Evolutionary conservation across 2,888 invertebrate species (phyloP), one percentile per base, ranked within the genome.

Genomic region (Eremobia ochroleuca): DNA sequence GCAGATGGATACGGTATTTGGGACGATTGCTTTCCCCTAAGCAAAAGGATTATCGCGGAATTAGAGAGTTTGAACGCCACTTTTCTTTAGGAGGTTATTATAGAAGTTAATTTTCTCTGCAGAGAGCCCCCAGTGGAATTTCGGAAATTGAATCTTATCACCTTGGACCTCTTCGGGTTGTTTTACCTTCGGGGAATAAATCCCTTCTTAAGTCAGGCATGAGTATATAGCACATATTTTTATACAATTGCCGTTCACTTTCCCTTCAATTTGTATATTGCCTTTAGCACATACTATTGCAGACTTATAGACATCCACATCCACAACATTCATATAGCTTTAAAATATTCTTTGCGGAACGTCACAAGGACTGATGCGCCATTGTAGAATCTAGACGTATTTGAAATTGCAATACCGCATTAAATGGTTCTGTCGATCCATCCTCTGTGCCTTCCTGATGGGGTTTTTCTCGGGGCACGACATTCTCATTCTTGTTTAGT

Each of bases 1-100:
- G 31, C 46, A 59, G 52, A 62, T 78, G 43, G 52, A 46, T 55
- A 43, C 21, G 69, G 43, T 34, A 62, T 52, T 66, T 55, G 31
- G n/a, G 31, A 31, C 4, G 25, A 13, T 18, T 55, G 28, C 49
- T 67, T 49, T 25, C 9, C 25, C 31, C 31, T 15, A 67, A 67
- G 25, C 25, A 52, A 52, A 52, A 34, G 3, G 52, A 34, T 34
- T 46, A 46, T 18, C 67, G 9, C 46, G 25, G 34, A n/a, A 49
- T 46, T 31, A 2, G 25, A 31, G 31, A 21, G 28, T 49, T 25
- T 67, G 15, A n/a, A 34, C n/a, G 18, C 18, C 34, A 46, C 9
- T n/a, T n/a, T 49, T 49, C 18, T 18, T 13, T 49, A 0, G 25
- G 25, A 25, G 15, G 25, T n/a, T n/a, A n/a, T n/a, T n/a, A 34